Evolutionary conservation across 2,797 vertebrate genomes (phyloP).

Genomic region (Acridotheres tristis): DNA sequence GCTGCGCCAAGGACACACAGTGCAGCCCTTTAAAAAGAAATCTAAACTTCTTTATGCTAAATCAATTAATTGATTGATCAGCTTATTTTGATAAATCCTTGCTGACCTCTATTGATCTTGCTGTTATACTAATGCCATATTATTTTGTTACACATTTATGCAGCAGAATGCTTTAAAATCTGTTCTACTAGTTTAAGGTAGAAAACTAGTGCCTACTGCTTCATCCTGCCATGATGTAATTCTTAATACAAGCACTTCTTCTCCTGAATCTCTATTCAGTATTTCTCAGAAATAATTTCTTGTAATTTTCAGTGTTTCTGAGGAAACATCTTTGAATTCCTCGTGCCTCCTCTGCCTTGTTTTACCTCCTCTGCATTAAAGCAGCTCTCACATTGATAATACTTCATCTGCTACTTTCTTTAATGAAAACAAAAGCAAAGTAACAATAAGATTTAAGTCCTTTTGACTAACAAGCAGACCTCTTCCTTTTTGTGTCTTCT

Average conservation of each 20-base stretch:
- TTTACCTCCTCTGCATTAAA: not conserved
- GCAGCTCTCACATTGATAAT: not conserved
- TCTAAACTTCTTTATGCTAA: not conserved
- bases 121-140: not conserved
- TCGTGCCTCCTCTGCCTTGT: not conserved
- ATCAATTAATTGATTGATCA: not conserved
- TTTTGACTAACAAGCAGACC: not conserved
- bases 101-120: not conserved
- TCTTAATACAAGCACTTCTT: not conserved
- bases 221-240: not conserved
- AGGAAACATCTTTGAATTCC: not conserved
- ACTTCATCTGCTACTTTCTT: not conserved
- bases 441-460: not conserved
- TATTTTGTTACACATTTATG: not conserved
- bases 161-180: not conserved
- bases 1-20: not conserved
- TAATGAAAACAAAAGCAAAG: not conserved
- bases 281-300: not conserved
- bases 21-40: not conserved
- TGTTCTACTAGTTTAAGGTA: not conserved
- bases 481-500: not conserved
- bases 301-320: not conserved
- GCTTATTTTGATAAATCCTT: not conserved
- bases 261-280: not conserved
- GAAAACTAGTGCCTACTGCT: not conserved